A percentile compares a stretch with the other conserved stretches of the same genome.
Evolutionary conservation across 2,888 invertebrate genomes (phyloP).

Genomic region (Cataglyphis rosenhaueri): DNA sequence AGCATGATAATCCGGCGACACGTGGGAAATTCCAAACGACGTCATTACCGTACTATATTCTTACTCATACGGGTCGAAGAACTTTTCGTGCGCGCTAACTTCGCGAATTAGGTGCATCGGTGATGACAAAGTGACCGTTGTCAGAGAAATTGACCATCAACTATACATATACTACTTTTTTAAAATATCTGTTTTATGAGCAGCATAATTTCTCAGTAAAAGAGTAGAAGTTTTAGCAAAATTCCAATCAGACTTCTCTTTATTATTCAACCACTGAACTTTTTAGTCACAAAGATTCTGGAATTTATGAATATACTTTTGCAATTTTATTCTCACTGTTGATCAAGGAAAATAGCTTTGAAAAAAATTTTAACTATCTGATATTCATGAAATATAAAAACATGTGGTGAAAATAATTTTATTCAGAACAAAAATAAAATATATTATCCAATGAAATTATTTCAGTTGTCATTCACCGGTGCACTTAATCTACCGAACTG

Average conservation of each 20-base stretch:
- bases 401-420: not conserved
- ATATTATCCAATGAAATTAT: not conserved
- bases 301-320: not conserved
- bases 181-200: conserved; percentile 22
- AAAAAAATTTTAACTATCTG: not conserved
- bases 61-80: conserved; percentile 55
- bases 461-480: not conserved
- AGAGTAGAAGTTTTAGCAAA: conserved; percentile 6
- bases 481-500: not conserved
- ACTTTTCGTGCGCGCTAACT: conserved; percentile 34
- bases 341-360: not conserved
- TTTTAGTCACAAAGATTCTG: not conserved
- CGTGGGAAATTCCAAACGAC: conserved; percentile 66
- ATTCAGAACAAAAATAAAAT: not conserved
- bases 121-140: not conserved
- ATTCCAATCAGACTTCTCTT: not conserved
- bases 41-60: conserved; percentile 59
- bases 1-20: conserved; percentile 58
- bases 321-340: not conserved
- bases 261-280: not conserved
- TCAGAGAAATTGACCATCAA: conserved; percentile 17
- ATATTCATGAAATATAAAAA: not conserved
- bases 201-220: conserved; percentile 10
- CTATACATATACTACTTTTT: conserved; percentile 5
- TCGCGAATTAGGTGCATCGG: conserved; percentile 34